A percentile compares a stretch with the other conserved stretches of the same genome.
phyloP scores from a whole-genome alignment of 2,113 vertebrate species.

The Atractosteus spatula region DNA sequence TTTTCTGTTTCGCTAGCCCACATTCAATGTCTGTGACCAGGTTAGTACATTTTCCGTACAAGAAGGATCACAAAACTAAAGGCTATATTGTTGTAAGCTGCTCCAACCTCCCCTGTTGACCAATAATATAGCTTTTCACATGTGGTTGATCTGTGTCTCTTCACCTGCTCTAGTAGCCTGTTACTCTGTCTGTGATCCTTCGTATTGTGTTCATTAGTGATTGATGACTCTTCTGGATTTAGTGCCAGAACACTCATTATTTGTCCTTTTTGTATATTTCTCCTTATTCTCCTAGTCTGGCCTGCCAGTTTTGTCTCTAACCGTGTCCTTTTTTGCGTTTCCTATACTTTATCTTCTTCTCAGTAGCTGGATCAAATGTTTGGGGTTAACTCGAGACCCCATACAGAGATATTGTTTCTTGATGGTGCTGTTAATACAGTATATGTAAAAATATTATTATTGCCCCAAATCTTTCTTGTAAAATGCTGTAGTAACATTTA shows the following conservation, averaged over 20 bases:
- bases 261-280: slow-evolving; percentile 38
- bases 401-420: too few species aligned
- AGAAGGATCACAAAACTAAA: slow-evolving; percentile 76
- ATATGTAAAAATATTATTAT: too few species aligned
- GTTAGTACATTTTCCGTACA: slow-evolving; percentile 87
- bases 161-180: neutral
- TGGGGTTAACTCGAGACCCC: too few species aligned
- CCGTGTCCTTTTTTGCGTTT: neutral
- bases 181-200: slow-evolving; percentile 68
- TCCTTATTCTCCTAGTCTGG: neutral
- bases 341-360: neutral
- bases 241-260: slow-evolving; percentile 22
- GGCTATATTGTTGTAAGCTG: slow-evolving; percentile 39
- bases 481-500: too few species aligned
- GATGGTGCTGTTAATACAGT: too few species aligned
- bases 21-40: slow-evolving; percentile 99
- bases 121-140: slow-evolving; percentile 28
- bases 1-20: slow-evolving; percentile 98
- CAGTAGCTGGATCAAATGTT: neutral
- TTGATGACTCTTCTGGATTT: neutral
- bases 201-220: slow-evolving; percentile 60
- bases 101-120: neutral
- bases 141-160: slow-evolving; percentile 10
- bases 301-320: neutral
- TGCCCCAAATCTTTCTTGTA: too few species aligned